phyloP scores from a whole-genome alignment of 2,888 invertebrate species.

The Pristionchus fissidentatus region DNA sequence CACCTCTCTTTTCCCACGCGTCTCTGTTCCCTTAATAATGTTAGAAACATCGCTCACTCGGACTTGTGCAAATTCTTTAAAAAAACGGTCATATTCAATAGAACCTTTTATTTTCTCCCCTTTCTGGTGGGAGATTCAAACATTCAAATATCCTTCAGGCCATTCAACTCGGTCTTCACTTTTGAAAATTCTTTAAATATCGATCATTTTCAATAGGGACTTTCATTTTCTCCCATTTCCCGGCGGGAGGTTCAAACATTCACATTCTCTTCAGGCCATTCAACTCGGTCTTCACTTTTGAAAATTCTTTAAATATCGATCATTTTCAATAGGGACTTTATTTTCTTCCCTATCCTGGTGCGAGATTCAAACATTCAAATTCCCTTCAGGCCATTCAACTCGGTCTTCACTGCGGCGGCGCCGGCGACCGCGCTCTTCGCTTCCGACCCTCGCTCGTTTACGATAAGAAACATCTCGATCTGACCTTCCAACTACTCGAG shows the following conservation, averaged over 20 bases:
- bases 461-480: conserved; percentile 87
- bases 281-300: no score
- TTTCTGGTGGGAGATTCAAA: background rate
- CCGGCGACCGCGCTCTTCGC: conserved; percentile 86
- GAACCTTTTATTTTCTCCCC: background rate
- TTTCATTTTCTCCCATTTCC: background rate
- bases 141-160: conserved; percentile 55
- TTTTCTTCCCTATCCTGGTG: no score
- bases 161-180: conserved; percentile 80
- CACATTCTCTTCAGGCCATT: conserved; percentile 59
- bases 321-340: background rate
- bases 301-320: background rate
- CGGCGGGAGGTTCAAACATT: conserved; percentile 9
- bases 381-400: conserved; percentile 64
- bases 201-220: no score
- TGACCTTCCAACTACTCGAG: conserved; percentile 87
- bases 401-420: conserved; percentile 89
- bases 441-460: conserved; percentile 91
- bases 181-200: background rate
- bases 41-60: no score
- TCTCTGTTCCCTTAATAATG: no score
- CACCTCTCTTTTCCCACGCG: no score
- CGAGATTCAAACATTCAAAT: conserved; percentile 19
- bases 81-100: background rate
- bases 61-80: background rate